Evolutionary conservation across 2,888 invertebrate species (phyloP), one percentile per base, ranked within the genome.

Genomic region (Rhagium mordax): DNA sequence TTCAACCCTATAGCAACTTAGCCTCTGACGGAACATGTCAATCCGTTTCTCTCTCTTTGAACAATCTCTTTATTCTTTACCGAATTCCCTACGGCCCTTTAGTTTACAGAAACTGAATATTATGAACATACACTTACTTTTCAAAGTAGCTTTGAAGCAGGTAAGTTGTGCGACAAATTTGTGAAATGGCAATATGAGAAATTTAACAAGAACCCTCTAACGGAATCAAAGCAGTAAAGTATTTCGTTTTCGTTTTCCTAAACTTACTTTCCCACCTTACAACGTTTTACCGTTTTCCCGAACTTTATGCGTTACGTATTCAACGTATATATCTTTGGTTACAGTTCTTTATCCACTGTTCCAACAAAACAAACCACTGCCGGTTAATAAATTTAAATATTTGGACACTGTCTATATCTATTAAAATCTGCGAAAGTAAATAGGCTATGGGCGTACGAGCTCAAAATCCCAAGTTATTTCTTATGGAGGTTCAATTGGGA

Each of bases 21-120:
- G 66, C 72, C 74, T 74, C 65, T 53, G 74, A 74, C 70, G 74
- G 72, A 65, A 61, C 29, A 75, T 65, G 78, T 78, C 78, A 78
- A 76, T 78, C 74, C 66, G 15, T 48, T 75, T 72, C n/a, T n/a
- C n/a, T n/a, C n/a, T n/a, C 74, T 72, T 74, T 71, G 72, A 74
- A 71, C 70, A 74, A 74, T 75, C 69, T 69, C 59, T 53, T 66
- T 57, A 71, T 65, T 57, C 70, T 51, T 64, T 70, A 68, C 61
- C 29, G 33, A 70, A 75, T 66, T 75, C 66, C 72, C 74, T 47
- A 67, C 61, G 72, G 47, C 70, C 66, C 68, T 74, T 75, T 76
- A 76, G 74, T 76, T 76, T 74, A 76, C 60, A 74, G 61, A 74
- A 72, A 59, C 71, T 69, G 48, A 74, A 76, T 70, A 72, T 74